phyloP scores from a whole-genome alignment of 2,888 invertebrate genomes.

The Coelogynopora nodosa region DNA sequence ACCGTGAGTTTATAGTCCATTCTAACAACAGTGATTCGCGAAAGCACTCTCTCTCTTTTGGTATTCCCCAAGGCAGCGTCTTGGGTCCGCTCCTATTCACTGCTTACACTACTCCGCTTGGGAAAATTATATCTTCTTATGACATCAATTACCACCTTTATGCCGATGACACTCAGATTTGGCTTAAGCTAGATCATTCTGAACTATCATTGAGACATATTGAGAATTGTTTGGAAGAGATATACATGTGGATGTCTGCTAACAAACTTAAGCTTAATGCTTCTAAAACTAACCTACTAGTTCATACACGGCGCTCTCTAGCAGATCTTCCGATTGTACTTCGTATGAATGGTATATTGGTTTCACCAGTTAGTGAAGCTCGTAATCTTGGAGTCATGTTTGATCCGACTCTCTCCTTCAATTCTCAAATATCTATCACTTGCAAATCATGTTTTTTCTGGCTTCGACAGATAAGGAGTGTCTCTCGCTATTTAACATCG shows the following conservation, averaged over 20 bases:
- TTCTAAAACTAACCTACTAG: neutral
- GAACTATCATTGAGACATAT: neutral
- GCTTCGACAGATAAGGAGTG: neutral
- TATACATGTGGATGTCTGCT: neutral
- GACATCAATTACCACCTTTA: neutral
- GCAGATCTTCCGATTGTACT: neutral
- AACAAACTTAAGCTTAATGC: neutral
- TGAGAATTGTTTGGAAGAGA: neutral
- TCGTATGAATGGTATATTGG: neutral
- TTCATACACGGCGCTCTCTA: neutral
- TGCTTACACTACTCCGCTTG: neutral
- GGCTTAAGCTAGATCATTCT: neutral
- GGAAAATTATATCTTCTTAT: neutral
- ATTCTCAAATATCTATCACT: neutral
- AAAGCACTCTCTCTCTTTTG: neutral
- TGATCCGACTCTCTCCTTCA: neutral
- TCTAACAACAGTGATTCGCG: neutral
- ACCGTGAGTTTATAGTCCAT: neutral
- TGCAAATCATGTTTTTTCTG: slow-evolving; percentile 2
- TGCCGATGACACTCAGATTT: neutral
- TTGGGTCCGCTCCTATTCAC: neutral
- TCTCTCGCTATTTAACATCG: neutral
- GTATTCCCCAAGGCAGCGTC: neutral
- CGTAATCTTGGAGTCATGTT: neutral
- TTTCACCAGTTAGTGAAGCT: neutral